Conservation (phyloP, 2,797 vertebrate genomes). For the Brotula barbata region DNA sequence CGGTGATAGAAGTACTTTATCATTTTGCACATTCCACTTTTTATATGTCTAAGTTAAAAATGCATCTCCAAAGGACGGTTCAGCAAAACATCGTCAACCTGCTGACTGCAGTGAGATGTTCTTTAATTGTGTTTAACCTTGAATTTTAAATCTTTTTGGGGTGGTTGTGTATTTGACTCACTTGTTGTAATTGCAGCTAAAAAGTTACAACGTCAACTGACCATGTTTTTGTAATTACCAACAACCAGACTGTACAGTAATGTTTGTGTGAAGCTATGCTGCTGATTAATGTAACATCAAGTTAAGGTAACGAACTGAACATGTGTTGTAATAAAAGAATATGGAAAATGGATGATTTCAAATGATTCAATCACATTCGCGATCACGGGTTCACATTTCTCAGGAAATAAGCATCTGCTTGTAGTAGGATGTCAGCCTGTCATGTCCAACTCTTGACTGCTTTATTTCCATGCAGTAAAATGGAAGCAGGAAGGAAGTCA, state of each 20-base stretch:
- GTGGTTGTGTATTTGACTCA: slow-evolving; percentile 35
- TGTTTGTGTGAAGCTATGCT: neutral
- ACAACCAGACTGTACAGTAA: slow-evolving; percentile 25
- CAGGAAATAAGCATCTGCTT: slow-evolving; percentile 54
- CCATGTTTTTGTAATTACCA: slow-evolving; percentile 17
- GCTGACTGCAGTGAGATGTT: slow-evolving; percentile 10
- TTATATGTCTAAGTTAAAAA: slow-evolving; percentile 30
- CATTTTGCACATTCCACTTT: slow-evolving; percentile 70
- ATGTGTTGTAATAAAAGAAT: neutral
- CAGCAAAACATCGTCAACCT: slow-evolving; percentile 18
- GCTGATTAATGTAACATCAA: slow-evolving; percentile 38
- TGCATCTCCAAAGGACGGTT: slow-evolving; percentile 41
- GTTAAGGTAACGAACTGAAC: slow-evolving; percentile 3
- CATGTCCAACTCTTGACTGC: slow-evolving; percentile 20
- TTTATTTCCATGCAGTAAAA: slow-evolving; percentile 50
- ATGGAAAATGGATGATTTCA: slow-evolving; percentile 5
- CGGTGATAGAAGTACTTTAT: neutral
- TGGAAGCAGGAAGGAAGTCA: slow-evolving; percentile 46
- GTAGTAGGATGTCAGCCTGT: slow-evolving; percentile 10
- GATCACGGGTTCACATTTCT: slow-evolving; percentile 27
- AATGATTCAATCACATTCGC: slow-evolving; percentile 20
- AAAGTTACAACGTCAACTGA: slow-evolving; percentile 18
- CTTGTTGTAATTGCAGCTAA: slow-evolving; percentile 14
- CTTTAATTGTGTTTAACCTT: slow-evolving; percentile 28
- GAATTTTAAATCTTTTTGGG: slow-evolving; percentile 29